These are phyloP conservation scores for Corythornis madagascariensis DNA, from an alignment of 2,113 vertebrate species.

Conservation along the genomic window DNA sequence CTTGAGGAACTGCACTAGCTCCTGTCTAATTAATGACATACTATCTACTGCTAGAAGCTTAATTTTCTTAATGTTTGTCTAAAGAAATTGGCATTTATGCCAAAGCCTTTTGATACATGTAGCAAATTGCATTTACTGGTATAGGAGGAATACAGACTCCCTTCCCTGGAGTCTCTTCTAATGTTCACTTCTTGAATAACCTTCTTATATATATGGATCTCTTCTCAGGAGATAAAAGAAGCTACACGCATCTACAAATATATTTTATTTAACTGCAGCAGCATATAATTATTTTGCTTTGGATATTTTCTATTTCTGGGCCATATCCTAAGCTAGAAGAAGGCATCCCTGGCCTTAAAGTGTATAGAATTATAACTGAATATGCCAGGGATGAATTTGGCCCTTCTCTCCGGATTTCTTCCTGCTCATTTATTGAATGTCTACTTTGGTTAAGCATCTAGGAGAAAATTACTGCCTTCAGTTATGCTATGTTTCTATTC, in stretches of 20 bases:
- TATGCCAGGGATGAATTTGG: not conserved
- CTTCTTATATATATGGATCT: not conserved
- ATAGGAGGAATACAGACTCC: not conserved
- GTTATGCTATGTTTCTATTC: not conserved
- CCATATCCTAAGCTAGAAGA: not conserved
- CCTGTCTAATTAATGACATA: constrained; percentile 1
- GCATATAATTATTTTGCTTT: not conserved
- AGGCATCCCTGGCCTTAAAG: not conserved
- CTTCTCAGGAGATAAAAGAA: not conserved
- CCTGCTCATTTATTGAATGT: not conserved
- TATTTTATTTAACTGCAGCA: not conserved
- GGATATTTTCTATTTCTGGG: not conserved
- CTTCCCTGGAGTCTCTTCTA: not conserved
- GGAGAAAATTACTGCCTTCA: not conserved
- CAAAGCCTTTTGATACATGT: constrained; percentile 7
- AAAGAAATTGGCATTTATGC: not conserved
- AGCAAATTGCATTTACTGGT: not conserved
- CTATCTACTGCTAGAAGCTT: not conserved
- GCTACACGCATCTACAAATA: not conserved
- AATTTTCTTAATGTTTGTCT: constrained; percentile 9
- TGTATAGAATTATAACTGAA: not conserved
- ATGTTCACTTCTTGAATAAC: not conserved
- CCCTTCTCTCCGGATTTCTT: not conserved
- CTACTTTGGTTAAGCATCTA: not conserved
- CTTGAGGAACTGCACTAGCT: not conserved